Conservation (phyloP, 2,797 vertebrate species). For the Pipistrellus nathusii region DNA sequence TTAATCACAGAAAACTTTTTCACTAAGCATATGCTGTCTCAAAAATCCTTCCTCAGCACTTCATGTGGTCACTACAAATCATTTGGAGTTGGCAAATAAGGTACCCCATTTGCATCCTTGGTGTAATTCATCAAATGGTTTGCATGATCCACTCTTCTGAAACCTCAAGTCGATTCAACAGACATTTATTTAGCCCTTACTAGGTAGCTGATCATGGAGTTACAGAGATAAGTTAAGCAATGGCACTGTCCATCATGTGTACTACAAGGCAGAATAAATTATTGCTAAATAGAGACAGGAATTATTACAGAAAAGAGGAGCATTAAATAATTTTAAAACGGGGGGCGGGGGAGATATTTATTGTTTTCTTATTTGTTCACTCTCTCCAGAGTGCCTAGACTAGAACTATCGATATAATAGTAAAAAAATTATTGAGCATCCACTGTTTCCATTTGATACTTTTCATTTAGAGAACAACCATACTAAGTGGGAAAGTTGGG, state of each 20-base stretch:
- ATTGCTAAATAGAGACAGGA: not conserved
- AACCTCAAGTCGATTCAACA: not conserved
- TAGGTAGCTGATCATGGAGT: not conserved
- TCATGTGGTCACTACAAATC: not conserved
- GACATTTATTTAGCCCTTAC: not conserved
- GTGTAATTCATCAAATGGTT: not conserved
- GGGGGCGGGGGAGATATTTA: not conserved
- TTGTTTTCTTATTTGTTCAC: conserved; percentile 1
- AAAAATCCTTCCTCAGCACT: conserved; percentile 12
- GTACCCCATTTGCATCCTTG: not conserved
- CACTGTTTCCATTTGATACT: not conserved
- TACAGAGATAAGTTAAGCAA: not conserved
- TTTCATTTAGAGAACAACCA: not conserved
- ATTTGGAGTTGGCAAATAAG: not conserved
- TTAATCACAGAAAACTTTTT: conserved; percentile 49
- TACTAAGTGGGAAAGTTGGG: not conserved
- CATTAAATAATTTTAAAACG: not conserved
- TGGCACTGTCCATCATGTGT: not conserved
- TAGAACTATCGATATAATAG: no score
- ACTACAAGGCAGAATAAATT: not conserved
- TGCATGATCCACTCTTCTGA: not conserved
- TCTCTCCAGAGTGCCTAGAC: not conserved
- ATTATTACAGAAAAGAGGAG: not conserved
- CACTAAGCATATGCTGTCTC: not conserved
- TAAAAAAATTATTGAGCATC: not conserved